Base-by-base conservation (phyloP, 2,888 invertebrate genomes). In the Temnothorax unifasciatus region DNA sequence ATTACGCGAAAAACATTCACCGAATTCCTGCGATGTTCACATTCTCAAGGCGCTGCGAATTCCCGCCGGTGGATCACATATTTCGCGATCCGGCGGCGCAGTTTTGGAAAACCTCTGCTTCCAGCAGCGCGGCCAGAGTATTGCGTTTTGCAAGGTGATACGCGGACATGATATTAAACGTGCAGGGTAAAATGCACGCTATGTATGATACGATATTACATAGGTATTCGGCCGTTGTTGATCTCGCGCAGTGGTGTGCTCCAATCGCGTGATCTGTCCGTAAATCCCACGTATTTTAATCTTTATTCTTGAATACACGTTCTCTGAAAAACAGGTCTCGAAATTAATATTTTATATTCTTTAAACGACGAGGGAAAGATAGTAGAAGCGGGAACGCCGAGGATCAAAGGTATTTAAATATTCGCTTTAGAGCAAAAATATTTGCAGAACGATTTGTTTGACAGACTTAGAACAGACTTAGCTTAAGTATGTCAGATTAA, bases 401-500 rank as follows among this genome's bases (percentile, higher is more conserved):
- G 1, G 18, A 38, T 4, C 1, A 13, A 11, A 15, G 21, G 5
- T 21, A 29, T n/a, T 61, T 29, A 8, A 74, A 64, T 54, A 77
- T 66, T 61, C 29, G 2, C n/a, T 68, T 75, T 57, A 34, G 74
- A 41, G 66, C 64, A 57, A 74, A 89, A 90, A 92, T 88, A 90
- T 89, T 90, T 90, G 82, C 77, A 87, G 71, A 87, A 85, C 86
- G 74, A 85, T 88, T 81, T 79, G 83, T 82, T 82, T 87, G 84
- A 81, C 87, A 85, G 83, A 77, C 88, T 88, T 86, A 82, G 76
- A 83, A 81, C 68, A 89, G 91, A 86, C 91, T 93, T 90, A 89
- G 90, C 88, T 92, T 90, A 91, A 93, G 92, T 91, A 89, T 90
- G 91, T 90, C 89, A 90, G 92, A 91, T 93, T 93, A 93, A 93